Evolutionary conservation across 2,888 invertebrate species (phyloP).

Genomic region (Rugalucina vietnamica): DNA sequence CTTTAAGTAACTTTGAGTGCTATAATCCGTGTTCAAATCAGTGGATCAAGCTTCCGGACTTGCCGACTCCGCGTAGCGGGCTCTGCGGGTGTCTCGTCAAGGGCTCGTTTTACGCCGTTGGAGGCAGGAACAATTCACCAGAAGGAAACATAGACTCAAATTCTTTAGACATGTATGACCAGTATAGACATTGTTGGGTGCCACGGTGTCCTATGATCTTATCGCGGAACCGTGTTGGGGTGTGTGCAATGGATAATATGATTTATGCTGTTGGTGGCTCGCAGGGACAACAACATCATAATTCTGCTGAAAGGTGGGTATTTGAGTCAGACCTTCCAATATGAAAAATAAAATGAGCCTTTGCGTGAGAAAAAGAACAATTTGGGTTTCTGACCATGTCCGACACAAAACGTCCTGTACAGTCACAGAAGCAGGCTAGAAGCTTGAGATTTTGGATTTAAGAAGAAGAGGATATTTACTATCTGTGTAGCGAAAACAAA

Average conservation of each 20-base stretch:
- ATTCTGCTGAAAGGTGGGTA: constrained; percentile 93
- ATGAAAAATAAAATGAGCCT: too few relatives aligned
- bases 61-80: constrained; percentile 95
- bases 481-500: too few relatives aligned
- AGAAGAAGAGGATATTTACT: too few relatives aligned
- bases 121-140: constrained; percentile 94
- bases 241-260: constrained; percentile 96
- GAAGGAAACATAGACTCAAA: constrained; percentile 87
- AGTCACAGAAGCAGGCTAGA: too few relatives aligned
- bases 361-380: too few relatives aligned
- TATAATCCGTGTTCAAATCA: constrained; percentile 94
- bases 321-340: neutral
- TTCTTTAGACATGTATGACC: constrained; percentile 93
- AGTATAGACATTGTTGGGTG: constrained; percentile 93
- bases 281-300: constrained; percentile 93
- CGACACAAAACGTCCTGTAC: too few relatives aligned
- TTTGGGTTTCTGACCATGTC: too few relatives aligned
- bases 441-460: too few relatives aligned
- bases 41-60: constrained; percentile 92
- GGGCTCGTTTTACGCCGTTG: constrained; percentile 94
- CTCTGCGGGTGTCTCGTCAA: constrained; percentile 82
- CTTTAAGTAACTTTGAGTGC: constrained; percentile 94
- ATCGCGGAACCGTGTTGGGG: constrained; percentile 94
- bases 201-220: constrained; percentile 92
- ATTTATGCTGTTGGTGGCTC: constrained; percentile 97